phyloP scores from a whole-genome alignment of 1,140 invertebrate genomes.

The Euwallacea fornicatus region DNA sequence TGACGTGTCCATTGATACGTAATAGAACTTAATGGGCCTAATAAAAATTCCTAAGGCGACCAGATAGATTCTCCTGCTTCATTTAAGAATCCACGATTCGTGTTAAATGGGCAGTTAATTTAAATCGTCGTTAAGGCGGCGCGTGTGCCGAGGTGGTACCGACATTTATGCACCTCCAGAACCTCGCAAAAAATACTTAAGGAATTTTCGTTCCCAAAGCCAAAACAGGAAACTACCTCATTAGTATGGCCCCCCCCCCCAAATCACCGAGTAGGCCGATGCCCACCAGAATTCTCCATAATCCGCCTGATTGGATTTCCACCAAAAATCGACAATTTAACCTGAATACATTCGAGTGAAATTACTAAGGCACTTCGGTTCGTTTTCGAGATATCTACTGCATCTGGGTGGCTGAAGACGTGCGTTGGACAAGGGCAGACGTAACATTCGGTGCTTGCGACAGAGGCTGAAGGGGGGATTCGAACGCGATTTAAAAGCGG shows the following conservation, averaged over 20 bases:
- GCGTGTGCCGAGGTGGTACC: no score
- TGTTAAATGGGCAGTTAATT: constrained; percentile 1
- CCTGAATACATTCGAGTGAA: not conserved
- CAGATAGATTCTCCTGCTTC: not conserved
- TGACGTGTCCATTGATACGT: constrained; percentile 6
- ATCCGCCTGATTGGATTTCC: constrained; percentile 30
- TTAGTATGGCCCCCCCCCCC: constrained; percentile 22
- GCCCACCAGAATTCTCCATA: constrained; percentile 27
- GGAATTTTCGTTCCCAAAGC: not conserved
- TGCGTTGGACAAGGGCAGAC: no score
- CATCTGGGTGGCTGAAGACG: no score
- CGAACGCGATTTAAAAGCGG: constrained; percentile 3
- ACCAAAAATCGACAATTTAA: constrained; percentile 26
- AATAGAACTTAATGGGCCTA: constrained; percentile 5
- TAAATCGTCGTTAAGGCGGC: no score
- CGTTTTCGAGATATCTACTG: no score
- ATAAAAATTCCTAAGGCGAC: not conserved
- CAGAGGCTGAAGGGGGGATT: not conserved
- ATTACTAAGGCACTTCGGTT: no score
- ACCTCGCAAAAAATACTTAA: no score
- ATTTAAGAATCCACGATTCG: constrained; percentile 2
- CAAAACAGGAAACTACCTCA: constrained; percentile 4
- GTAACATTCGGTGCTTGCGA: not conserved
- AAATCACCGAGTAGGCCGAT: constrained; percentile 19
- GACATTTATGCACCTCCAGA: no score